Base-by-base conservation (phyloP, 2,888 invertebrate species). In the Gymnocheta viridis region DNA sequence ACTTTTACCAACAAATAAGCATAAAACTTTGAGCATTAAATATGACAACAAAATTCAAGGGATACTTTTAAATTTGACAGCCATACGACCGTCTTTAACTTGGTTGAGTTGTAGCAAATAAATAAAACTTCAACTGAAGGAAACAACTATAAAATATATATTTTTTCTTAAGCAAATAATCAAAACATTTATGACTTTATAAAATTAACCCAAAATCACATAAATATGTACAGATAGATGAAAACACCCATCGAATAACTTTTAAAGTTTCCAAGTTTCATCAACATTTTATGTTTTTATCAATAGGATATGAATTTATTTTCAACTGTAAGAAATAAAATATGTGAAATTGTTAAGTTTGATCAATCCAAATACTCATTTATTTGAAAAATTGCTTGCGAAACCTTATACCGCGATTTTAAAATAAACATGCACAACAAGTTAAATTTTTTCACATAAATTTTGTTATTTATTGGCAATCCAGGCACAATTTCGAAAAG, bases 1-100 rank as follows among this genome's bases (percentile, higher is more conserved):
- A 79, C 69, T 67, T 84, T 84, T 81, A 29, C 22, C 38, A 74
- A 58, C 69, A 74, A 60, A 44, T 51, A 29, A 56, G 32, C 4
- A 67, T 49, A 74, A 70, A 73, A 79, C 69, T 76, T 80, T 77
- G 35, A 67, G 58, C 73, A 80, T 78, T 85, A 79, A 82, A 82
- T 80, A 69, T 81, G 69, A 80, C 80, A 70, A 77, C 49, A 77
- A 47, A 82, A 60, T 82, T 76, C 38, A 56, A n/a, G 62, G 49
- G 54, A 62, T 49, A 62, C 56, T 74, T 62, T 69, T 47, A 38
- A 62, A 56, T 82, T 69, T 62, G 54, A 82, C 74, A 62, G 47
- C 27, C 44, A 35, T 66, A 35, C 62, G 24, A 62, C 51, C 32
- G 64, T 66, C 17, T 38, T 38, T 60, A 38, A 69, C 32, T 69